Conservation (phyloP, 2,888 invertebrate genomes). For the Zeuzera pyrina region DNA sequence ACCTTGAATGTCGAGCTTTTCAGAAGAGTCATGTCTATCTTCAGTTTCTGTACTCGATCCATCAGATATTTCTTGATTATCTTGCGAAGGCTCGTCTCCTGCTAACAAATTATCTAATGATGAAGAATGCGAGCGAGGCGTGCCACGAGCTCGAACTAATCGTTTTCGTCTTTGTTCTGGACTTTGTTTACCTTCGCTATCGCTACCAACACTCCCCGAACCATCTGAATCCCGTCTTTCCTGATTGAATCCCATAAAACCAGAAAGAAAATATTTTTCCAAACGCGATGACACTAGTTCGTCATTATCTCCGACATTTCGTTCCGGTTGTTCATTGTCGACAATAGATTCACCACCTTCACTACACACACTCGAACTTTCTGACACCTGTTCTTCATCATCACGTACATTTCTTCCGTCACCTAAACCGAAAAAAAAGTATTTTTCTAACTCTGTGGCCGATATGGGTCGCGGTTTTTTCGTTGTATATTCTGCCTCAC, state of each 20-base stretch:
- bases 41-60: slow-evolving; percentile 85
- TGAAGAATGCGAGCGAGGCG: slow-evolving; percentile 86
- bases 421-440: slow-evolving; percentile 90
- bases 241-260: slow-evolving; percentile 86
- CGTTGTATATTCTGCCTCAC: slow-evolving; percentile 81
- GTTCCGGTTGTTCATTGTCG: slow-evolving; percentile 71
- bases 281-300: slow-evolving; percentile 87
- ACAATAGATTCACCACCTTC: slow-evolving; percentile 84
- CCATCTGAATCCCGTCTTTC: slow-evolving; percentile 86
- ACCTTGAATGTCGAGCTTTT: slow-evolving; percentile 81
- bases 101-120: slow-evolving; percentile 85
- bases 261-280: slow-evolving; percentile 91
- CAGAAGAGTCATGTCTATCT: slow-evolving; percentile 77
- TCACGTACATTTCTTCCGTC: slow-evolving; percentile 75
- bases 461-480: slow-evolving; percentile 79
- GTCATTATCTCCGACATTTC: slow-evolving; percentile 75
- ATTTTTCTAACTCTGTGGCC: slow-evolving; percentile 90
- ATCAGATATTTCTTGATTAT: slow-evolving; percentile 76
- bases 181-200: slow-evolving; percentile 90
- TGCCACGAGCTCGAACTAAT: slow-evolving; percentile 85
- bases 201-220: slow-evolving; percentile 90
- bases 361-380: slow-evolving; percentile 89
- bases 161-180: slow-evolving; percentile 89
- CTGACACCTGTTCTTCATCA: slow-evolving; percentile 80
- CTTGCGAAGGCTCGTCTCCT: slow-evolving; percentile 71